Percentiles rank a stretch among this genome's conserved stretches.
Evolutionary conservation across 2,888 invertebrate species (phyloP).

Genomic region (Brachypalpus laphriformis): DNA sequence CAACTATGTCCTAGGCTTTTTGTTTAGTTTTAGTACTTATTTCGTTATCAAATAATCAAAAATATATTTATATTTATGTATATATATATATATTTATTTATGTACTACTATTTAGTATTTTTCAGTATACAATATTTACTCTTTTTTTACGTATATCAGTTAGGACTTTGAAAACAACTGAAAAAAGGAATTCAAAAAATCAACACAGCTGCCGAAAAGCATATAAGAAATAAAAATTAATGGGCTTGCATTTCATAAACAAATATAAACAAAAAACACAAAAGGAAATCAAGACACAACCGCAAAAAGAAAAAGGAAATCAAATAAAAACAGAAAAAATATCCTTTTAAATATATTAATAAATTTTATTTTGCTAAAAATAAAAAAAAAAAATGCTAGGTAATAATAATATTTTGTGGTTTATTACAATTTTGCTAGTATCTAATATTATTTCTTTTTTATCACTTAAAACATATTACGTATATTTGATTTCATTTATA

Average conservation of each 20-base stretch:
- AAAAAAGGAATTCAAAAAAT: constrained; percentile 10
- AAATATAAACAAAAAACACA: not conserved
- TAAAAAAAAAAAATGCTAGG: constrained; percentile 72
- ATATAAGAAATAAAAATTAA: constrained; percentile 56
- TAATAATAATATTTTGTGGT: constrained; percentile 76
- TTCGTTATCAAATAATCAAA: constrained; percentile 74
- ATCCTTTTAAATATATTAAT: constrained; percentile 72
- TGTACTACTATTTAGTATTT: constrained; percentile 73
- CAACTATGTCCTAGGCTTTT: constrained; percentile 76
- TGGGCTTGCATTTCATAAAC: constrained; percentile 60
- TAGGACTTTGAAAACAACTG: constrained; percentile 55
- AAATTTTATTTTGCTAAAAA: constrained; percentile 74
- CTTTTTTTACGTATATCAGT: constrained; percentile 69
- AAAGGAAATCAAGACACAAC: constrained; percentile 20
- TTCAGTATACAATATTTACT: constrained; percentile 81
- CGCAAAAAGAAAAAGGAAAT: constrained; percentile 6
- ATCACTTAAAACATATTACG: constrained; percentile 72
- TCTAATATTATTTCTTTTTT: constrained; percentile 79
- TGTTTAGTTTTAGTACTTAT: constrained; percentile 71
- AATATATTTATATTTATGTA: constrained; percentile 70
- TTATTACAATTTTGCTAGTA: constrained; percentile 83
- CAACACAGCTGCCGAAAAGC: constrained; percentile 59
- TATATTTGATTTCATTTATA: constrained; percentile 72
- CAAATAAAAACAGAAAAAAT: constrained; percentile 68
- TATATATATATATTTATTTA: constrained; percentile 70